These are phyloP conservation scores for Bradysia coprophila DNA, from an alignment of 1,140 invertebrate genomes.

Conservation along the genomic window DNA sequence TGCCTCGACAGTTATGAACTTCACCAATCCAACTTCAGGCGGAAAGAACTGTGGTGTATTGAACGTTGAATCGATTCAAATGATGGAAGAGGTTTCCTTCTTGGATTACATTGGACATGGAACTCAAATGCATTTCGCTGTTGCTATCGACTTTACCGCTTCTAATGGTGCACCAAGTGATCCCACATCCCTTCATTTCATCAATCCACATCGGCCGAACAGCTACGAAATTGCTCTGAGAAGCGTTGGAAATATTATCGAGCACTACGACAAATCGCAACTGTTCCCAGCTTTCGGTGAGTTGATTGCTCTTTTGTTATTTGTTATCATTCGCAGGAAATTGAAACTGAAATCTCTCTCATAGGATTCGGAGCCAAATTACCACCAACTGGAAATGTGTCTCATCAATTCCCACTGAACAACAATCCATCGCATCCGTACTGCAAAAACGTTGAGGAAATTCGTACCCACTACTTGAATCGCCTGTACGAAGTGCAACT, in stretches of 20 bases:
- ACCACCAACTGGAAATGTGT: too few relatives aligned
- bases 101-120: background rate
- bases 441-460: background rate
- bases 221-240: background rate
- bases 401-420: background rate
- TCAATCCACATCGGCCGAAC: background rate
- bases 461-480: background rate
- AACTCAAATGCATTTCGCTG: background rate
- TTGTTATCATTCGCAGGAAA: too few relatives aligned
- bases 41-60: background rate
- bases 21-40: background rate
- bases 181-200: background rate
- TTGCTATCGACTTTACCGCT: too few relatives aligned
- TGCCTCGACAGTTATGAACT: too few relatives aligned
- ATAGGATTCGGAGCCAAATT: background rate
- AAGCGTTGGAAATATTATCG: background rate
- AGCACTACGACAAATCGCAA: background rate
- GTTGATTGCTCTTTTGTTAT: background rate
- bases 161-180: background rate
- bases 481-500: background rate
- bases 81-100: background rate
- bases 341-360: too few relatives aligned
- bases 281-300: background rate
- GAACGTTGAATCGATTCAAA: background rate
- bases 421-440: background rate